Percentiles rank a stretch among this genome's conserved stretches.
Evolutionary conservation across 2,113 vertebrate species (phyloP).

Genomic region (Sebastes schlegelii): DNA sequence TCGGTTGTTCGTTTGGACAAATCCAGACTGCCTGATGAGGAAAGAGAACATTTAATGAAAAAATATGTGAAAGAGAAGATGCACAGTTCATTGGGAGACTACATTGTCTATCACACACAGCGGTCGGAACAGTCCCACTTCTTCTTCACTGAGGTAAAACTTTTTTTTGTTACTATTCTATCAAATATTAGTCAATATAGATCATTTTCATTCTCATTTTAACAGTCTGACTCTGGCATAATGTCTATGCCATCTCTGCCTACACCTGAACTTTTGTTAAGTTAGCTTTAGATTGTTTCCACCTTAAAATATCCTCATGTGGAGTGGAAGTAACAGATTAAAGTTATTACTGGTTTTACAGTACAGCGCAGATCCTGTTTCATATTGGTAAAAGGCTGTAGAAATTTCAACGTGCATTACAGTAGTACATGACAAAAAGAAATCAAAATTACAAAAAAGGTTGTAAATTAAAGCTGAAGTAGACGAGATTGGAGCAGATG

Average conservation of each 20-base stretch:
- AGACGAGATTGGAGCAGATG: too few species aligned
- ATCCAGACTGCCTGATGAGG: slow-evolving; percentile 40
- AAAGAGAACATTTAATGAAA: slow-evolving; percentile 42
- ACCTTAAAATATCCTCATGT: not conserved
- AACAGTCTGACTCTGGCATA: not conserved
- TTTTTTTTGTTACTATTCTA: not conserved
- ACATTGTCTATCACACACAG: slow-evolving; percentile 75
- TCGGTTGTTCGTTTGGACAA: slow-evolving; percentile 85
- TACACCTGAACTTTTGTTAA: not conserved
- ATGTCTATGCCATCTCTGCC: not conserved
- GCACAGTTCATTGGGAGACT: slow-evolving; percentile 86
- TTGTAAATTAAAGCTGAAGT: not conserved
- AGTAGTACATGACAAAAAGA: not conserved
- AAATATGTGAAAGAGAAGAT: slow-evolving; percentile 82
- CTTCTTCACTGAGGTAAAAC: slow-evolving; percentile 88
- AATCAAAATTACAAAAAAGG: not conserved
- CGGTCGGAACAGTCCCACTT: not conserved
- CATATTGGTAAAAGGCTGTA: not conserved
- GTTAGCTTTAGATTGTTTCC: not conserved
- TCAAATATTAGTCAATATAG: not conserved
- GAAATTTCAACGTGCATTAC: not conserved
- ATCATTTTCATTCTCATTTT: not conserved
- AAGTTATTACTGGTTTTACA: not conserved
- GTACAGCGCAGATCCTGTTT: not conserved
- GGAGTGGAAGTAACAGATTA: not conserved